phyloP scores from a whole-genome alignment of 2,113 vertebrate genomes.

The Ciconia boyciana region DNA sequence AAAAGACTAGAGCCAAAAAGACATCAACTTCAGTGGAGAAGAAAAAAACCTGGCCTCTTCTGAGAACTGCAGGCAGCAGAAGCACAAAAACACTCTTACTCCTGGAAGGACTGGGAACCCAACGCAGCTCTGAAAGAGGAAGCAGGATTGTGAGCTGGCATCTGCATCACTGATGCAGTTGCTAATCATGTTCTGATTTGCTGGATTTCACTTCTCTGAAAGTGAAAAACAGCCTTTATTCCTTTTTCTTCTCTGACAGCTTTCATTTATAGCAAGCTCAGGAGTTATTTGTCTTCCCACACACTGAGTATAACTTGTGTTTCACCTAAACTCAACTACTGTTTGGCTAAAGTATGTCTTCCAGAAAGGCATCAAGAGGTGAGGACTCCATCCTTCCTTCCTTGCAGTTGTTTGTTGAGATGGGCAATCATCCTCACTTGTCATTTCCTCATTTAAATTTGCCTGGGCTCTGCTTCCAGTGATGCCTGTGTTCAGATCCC shows the following conservation, averaged over 20 bases:
- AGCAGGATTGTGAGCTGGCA: background rate
- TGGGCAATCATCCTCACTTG: background rate
- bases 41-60: background rate
- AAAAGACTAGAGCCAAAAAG: background rate
- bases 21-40: background rate
- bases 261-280: constrained; percentile 16
- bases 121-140: background rate
- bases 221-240: background rate
- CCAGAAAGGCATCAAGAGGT: background rate
- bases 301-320: background rate
- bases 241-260: background rate
- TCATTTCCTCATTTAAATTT: background rate
- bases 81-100: background rate
- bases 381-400: background rate
- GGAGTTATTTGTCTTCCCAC: background rate
- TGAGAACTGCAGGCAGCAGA: background rate
- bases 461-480: background rate
- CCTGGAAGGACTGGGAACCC: background rate
- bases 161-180: background rate
- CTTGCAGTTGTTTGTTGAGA: background rate
- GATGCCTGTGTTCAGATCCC: background rate
- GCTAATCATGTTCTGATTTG: background rate
- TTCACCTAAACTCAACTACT: background rate
- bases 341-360: background rate
- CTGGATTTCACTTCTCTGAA: constrained; percentile 2